Evolutionary conservation across 2,888 invertebrate genomes (phyloP), one percentile per base, ranked within the genome.

Genomic region (Heliconius charithonia): DNA sequence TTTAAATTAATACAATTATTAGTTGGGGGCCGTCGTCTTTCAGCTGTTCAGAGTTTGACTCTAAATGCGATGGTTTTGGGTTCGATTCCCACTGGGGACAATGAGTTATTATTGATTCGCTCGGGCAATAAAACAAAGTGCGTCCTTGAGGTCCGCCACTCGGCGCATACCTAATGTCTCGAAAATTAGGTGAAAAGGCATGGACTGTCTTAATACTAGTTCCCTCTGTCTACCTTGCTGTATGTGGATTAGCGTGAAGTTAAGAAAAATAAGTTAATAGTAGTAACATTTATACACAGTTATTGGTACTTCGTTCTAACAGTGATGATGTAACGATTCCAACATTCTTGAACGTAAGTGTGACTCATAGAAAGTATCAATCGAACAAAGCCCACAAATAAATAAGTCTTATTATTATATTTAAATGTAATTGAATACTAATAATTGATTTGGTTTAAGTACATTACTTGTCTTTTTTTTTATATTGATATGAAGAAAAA

Each of bases 351-450:
- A 73, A 70, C 69, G 79, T 73, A 66, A 62, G 41, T n/a, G 73
- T 79, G 79, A 79, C 69, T 79, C 76, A 79, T 32, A 59, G 67
- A 59, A 72, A 74, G 32, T 76, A 69, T 76, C 70, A 63, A 71
- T 71, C 67, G 70, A 76, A 79, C 79, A 76, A 76, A 76, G 72
- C 37, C 69, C 80, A 63, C 37, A 78, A 79, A 79, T 72, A 66
- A 70, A 70, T 67, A 69, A n/a, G 16, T 19, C 19, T 77, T 51
- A 65, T 72, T 77, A 77, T 72, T 63, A 56, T 59, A n/a, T 59
- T 32, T 72, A 45, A 7, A 70, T 70, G 25, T 25, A 22, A 45
- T 41, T 45, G 41, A 41, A n/a, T 37, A n/a, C 10, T 59, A n/a
- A 59, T 59, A 59, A n/a, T 4, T 59, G n/a, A n/a, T 22, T 41